These are phyloP conservation scores for Colaptes auratus DNA, from an alignment of 2,113 vertebrate genomes.

Conservation along the genomic window DNA sequence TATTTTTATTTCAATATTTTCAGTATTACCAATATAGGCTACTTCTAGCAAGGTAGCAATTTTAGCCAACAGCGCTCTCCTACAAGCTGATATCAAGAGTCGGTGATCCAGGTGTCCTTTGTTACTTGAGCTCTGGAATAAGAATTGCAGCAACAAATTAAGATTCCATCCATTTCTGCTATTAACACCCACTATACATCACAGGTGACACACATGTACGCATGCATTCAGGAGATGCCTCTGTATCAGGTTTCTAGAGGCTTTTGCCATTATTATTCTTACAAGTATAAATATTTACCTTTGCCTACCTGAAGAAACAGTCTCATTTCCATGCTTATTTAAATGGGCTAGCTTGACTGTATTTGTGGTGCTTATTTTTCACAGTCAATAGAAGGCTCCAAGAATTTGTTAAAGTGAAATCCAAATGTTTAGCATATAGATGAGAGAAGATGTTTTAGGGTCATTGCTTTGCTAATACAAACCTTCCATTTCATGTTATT, in stretches of 20 bases:
- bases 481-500: background rate
- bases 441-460: slow-evolving; percentile 40
- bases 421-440: slow-evolving; percentile 66
- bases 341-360: slow-evolving; percentile 15
- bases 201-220: background rate
- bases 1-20: background rate
- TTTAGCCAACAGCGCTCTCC: background rate
- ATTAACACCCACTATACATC: background rate
- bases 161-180: background rate
- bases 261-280: slow-evolving; percentile 7
- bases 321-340: slow-evolving; percentile 59
- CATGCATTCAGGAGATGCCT: background rate
- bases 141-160: background rate
- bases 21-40: background rate
- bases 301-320: slow-evolving; percentile 12
- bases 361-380: slow-evolving; percentile 42
- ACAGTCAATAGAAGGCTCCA: background rate
- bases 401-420: slow-evolving; percentile 54
- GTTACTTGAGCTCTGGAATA: background rate
- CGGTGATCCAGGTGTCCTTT: background rate
- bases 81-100: background rate
- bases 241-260: background rate
- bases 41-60: background rate
- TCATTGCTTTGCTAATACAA: slow-evolving; percentile 9
- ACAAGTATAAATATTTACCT: slow-evolving; percentile 48